Base-by-base conservation (phyloP, 2,888 invertebrate species). In the Nezara viridula region DNA sequence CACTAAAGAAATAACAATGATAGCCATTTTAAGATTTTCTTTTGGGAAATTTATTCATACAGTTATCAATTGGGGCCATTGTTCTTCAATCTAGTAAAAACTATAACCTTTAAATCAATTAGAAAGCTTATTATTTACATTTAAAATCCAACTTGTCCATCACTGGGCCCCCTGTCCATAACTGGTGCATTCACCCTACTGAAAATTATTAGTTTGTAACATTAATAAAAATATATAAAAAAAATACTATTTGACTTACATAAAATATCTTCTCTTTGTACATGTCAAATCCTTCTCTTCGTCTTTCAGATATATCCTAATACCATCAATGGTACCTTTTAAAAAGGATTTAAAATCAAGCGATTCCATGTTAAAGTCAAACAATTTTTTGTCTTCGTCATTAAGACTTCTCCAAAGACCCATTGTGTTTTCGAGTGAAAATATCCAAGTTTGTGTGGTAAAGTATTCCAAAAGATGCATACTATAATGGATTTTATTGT, bases 251-350 rank as follows among this genome's bases (percentile, higher is more conserved):
- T n/a, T 32, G 40, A 92, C 92, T 92, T 94, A 95, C 92, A 94
- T 95, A 90, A 94, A 94, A 90, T 96, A 93, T 91, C 94, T 94
- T 86, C 93, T 94, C 91, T 94, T 94, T 73, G 96, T 96, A 91
- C 95, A 94, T 0, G 96, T 95, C 88, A 97, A 92, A 0, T 96
- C 96, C 0, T 95, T 95, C 2, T 96, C 92, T 37, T 96, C 96
- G 92, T 98, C 98, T 91, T 97, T 97, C 60, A 98, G 93, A 92
- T 96, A 97, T 1, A 95, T 94, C 91, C 97, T 94, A 85, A 96
- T 94, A 3, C 98, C 98, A 92, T 94, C 93, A 14, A 96, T 93
- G 91, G 96, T 96, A 81, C 94, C 94, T 90, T 94, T 94, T 91
- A 96, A 95, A 91, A 96, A 97, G 0, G 94, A 93, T 10, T 96